Evolutionary conservation across 2,888 invertebrate genomes (phyloP).

Genomic region (Cosmopolites sordidus): DNA sequence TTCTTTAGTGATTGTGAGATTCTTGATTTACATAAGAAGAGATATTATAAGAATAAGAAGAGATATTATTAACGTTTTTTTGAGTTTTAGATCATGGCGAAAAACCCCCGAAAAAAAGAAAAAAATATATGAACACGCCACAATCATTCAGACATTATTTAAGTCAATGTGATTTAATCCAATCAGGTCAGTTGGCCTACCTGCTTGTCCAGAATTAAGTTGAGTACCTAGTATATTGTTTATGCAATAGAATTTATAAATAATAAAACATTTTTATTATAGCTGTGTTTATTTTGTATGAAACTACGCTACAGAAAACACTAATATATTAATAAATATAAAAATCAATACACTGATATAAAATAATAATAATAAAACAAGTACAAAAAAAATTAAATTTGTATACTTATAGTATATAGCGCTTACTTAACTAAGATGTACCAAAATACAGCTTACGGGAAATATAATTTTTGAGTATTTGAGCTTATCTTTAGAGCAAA

Average conservation of each 20-base stretch:
- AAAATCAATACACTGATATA: slow-evolving; percentile 27
- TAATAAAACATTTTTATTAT: slow-evolving; percentile 20
- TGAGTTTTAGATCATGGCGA: too few species aligned
- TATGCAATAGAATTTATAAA: slow-evolving; percentile 2
- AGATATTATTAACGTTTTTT: too few species aligned
- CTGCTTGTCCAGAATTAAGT: too few species aligned
- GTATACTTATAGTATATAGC: slow-evolving; percentile 29
- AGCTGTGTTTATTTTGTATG: slow-evolving; percentile 28
- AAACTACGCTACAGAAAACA: slow-evolving; percentile 36
- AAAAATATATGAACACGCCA: too few species aligned
- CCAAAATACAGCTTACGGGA: slow-evolving; percentile 32
- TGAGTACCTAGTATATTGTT: too few species aligned
- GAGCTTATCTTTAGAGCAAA: slow-evolving; percentile 17
- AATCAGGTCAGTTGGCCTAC: too few species aligned
- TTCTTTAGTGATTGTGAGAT: too few species aligned
- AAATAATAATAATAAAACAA: slow-evolving; percentile 26
- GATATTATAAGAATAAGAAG: too few species aligned
- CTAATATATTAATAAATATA: slow-evolving; percentile 36
- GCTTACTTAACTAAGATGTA: slow-evolving; percentile 34
- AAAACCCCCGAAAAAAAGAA: too few species aligned
- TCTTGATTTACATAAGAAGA: too few species aligned
- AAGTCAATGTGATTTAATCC: too few species aligned
- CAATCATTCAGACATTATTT: too few species aligned
- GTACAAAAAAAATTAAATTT: slow-evolving; percentile 19
- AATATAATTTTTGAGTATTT: slow-evolving; percentile 26